These are phyloP conservation scores for Acrocera orbiculus DNA, from an alignment of 2,888 invertebrate species.

Conservation along the genomic window DNA sequence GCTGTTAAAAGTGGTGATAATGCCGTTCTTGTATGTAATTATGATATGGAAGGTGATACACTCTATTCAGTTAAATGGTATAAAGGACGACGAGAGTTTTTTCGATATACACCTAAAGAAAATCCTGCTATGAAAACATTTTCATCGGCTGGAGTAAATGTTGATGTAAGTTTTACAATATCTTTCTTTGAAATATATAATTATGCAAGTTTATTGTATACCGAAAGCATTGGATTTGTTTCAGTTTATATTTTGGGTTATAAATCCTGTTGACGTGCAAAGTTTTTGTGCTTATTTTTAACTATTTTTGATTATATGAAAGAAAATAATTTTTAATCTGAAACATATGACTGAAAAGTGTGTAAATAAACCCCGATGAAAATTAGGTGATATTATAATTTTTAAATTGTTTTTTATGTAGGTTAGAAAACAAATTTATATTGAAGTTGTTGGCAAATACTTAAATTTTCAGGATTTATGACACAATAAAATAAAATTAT, in stretches of 20 bases:
- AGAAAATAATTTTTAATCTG: no score
- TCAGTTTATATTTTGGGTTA: neutral
- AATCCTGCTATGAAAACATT: conserved; percentile 54
- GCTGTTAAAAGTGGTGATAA: conserved; percentile 48
- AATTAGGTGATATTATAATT: no score
- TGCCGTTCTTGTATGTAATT: conserved; percentile 51
- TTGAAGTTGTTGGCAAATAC: no score
- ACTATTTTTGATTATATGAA: no score
- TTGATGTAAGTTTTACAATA: conserved; percentile 52
- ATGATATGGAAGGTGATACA: conserved; percentile 62
- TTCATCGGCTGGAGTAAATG: conserved; percentile 48
- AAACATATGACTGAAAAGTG: no score
- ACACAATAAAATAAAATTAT: no score
- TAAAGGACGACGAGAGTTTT: conserved; percentile 65
- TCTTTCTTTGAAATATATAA: neutral
- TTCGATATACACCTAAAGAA: conserved; percentile 62
- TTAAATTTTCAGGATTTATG: no score
- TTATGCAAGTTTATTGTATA: neutral
- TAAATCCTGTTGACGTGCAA: no score
- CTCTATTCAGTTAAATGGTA: conserved; percentile 85
- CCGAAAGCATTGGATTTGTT: neutral
- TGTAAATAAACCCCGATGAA: no score
- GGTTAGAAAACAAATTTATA: no score
- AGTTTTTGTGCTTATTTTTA: no score
- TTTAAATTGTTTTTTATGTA: no score